Percentiles rank a stretch among this genome's conserved stretches.
Evolutionary conservation across 2,888 invertebrate genomes (phyloP).

Genomic region (Eupsilia transversa): DNA sequence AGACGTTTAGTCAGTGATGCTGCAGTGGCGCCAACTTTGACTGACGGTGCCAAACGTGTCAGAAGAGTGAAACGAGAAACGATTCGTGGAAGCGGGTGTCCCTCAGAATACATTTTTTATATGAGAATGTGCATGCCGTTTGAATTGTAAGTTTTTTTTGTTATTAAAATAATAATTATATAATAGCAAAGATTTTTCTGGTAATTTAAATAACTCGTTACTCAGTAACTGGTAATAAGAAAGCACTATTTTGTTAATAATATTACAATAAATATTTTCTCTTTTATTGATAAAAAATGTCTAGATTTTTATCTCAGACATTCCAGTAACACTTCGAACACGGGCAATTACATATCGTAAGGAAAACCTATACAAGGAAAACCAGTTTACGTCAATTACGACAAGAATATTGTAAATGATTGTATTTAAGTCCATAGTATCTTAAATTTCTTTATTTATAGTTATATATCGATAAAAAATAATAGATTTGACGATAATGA

Average conservation of each 20-base stretch:
- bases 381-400: slow-evolving; percentile 8
- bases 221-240: background rate
- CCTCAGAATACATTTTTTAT: slow-evolving; percentile 13
- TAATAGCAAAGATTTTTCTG: too few species aligned
- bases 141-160: slow-evolving; percentile 33
- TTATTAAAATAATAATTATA: background rate
- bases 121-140: slow-evolving; percentile 29
- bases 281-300: background rate
- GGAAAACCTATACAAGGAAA: slow-evolving; percentile 40
- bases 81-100: slow-evolving; percentile 18
- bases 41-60: background rate
- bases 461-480: background rate
- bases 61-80: slow-evolving; percentile 9
- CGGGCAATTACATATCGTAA: slow-evolving; percentile 6
- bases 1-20: background rate
- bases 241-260: background rate
- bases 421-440: background rate
- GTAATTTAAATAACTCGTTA: background rate
- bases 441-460: background rate
- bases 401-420: background rate
- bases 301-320: background rate
- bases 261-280: background rate
- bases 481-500: background rate
- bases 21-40: background rate
- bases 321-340: background rate